Base-by-base conservation (phyloP, 2,888 invertebrate species). In the Cantharis lateralis region DNA sequence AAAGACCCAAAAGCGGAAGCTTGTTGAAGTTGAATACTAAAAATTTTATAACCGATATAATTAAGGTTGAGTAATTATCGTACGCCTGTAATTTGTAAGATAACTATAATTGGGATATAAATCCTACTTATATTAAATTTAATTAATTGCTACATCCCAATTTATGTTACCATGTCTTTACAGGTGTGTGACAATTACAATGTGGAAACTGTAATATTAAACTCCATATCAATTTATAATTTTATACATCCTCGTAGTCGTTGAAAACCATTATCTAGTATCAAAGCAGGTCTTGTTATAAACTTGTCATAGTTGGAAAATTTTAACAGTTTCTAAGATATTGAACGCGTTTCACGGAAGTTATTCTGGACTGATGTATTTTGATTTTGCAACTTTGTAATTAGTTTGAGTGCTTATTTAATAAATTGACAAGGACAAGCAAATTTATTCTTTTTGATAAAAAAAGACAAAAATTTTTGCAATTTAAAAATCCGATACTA, bases 21-120 rank as follows among this genome's bases (percentile, higher is more conserved):
- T 91, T 98, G 20, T 90, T 98, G 15, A 94, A 96, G 83, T 89
- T 98, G n/a, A 91, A 96, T 70, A 98, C 98, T 2, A 94, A 94
- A 85, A 91, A 94, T 82, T 93, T 92, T 84, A 89, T 92, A 73
- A 96, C 97, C 4, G 89, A 93, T 82, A 24, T 73, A 28, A 62
- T 62, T 62, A n/a, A 20, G 11, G 26, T 70, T 32, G 26, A 69
- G n/a, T 48, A n/a, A 48, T 48, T 13, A n/a, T 48, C 48, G 1
- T 1, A n/a, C 48, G 4, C 7, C 9, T 48, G 48, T 48, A 48
- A 48, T 48, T 48, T n/a, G n/a, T 7, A 48, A 2, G 48, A 48
- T 48, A n/a, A 48, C n/a, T 48, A n/a, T 48, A 48, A 48, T 48
- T n/a, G 48, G n/a, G n/a, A 48, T 48, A 48, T 48, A 48, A 48